These are phyloP conservation scores for Sardina pilchardus DNA, from an alignment of 2,113 vertebrate species.

Conservation along the genomic window DNA sequence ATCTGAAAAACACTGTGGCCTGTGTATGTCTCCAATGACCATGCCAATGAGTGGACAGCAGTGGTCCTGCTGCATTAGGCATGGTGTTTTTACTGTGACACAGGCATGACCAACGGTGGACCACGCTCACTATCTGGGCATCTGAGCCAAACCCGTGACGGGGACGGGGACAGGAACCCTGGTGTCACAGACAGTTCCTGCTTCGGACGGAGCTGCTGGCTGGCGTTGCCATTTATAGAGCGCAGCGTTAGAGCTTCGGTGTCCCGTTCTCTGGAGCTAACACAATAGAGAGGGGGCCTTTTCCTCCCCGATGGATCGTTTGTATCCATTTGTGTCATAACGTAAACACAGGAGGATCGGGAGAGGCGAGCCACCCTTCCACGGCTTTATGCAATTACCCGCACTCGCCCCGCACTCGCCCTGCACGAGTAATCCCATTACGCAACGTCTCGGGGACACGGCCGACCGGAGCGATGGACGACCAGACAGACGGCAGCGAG, in stretches of 20 bases:
- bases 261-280: background rate
- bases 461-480: background rate
- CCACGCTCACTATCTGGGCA: no score
- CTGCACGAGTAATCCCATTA: constrained; percentile 62
- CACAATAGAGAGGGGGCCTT: background rate
- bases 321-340: constrained; percentile 63
- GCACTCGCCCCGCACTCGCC: constrained; percentile 48
- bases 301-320: background rate
- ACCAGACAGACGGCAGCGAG: constrained; percentile 56
- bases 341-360: constrained; percentile 26
- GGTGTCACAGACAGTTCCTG: background rate
- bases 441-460: constrained; percentile 43
- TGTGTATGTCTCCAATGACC: background rate
- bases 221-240: background rate
- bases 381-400: constrained; percentile 64
- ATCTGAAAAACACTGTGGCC: background rate
- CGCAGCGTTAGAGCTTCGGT: background rate
- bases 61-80: background rate
- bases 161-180: background rate
- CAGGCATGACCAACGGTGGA: background rate
- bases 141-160: no score
- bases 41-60: background rate
- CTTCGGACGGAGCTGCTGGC: background rate
- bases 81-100: background rate
- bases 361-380: constrained; percentile 53